Percentiles rank a stretch among this genome's conserved stretches.
These are phyloP conservation scores for Apostichopus californicus DNA, from an alignment of 35 echinoderm and acorn worm genomes.

Conservation along the genomic window DNA sequence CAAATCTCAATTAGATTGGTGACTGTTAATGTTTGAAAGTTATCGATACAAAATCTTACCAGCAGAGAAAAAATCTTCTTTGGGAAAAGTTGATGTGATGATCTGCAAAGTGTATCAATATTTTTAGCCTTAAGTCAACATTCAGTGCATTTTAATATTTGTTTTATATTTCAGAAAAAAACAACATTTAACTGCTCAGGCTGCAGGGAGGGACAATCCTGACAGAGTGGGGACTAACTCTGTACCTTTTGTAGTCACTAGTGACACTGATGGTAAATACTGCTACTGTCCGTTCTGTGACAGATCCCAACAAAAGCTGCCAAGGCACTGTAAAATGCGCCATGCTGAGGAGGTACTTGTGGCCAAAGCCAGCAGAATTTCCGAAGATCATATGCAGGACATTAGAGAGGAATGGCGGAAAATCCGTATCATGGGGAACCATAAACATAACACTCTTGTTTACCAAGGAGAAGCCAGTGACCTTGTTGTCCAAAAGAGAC, in stretches of 20 bases:
- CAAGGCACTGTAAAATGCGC: constrained; percentile 10
- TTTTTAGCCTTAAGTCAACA: too few relatives aligned
- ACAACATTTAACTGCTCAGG: too few relatives aligned
- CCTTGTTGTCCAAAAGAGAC: not conserved
- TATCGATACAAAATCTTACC: too few relatives aligned
- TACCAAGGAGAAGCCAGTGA: not conserved
- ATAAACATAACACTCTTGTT: constrained; percentile 16
- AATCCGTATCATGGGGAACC: constrained; percentile 1
- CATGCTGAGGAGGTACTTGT: constrained; percentile 13
- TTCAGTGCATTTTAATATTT: too few relatives aligned
- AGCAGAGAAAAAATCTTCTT: too few relatives aligned
- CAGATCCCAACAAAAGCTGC: not conserved
- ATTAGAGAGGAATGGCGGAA: constrained; percentile 6
- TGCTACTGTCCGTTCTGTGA: constrained; percentile 23
- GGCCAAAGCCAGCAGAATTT: not conserved
- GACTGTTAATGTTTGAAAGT: too few relatives aligned
- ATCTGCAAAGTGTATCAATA: too few relatives aligned
- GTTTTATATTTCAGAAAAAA: too few relatives aligned
- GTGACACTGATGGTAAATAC: not conserved
- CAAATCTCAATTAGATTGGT: too few relatives aligned
- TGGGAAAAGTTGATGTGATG: too few relatives aligned
- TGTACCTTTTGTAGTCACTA: constrained; percentile 20
- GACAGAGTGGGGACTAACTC: not conserved
- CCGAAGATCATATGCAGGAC: not conserved
- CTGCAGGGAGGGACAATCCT: too few relatives aligned